Percentiles rank a stretch among this genome's conserved stretches.
Evolutionary conservation across 2,888 invertebrate genomes (phyloP).

Genomic region (Tipula lateralis): DNA sequence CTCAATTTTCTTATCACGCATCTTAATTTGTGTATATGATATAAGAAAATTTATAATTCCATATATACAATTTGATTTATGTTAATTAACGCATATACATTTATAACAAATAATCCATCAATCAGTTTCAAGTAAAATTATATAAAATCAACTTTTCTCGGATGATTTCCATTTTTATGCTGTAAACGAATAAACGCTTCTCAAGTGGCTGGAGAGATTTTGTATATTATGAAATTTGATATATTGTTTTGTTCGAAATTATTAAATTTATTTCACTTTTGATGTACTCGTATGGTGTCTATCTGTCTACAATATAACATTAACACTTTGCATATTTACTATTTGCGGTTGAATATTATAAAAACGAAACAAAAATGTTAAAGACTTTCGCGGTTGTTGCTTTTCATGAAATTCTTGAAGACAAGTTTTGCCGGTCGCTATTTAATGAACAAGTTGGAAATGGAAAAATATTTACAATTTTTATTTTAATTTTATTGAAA

Average conservation of each 20-base stretch:
- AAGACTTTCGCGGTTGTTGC: background rate
- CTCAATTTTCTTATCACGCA: background rate
- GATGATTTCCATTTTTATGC: background rate
- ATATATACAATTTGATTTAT: background rate
- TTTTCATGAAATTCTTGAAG: background rate
- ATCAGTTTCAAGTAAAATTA: background rate
- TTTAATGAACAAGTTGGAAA: background rate
- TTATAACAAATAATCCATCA: background rate
- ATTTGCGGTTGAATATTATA: background rate
- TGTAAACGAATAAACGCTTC: background rate
- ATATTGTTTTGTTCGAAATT: background rate
- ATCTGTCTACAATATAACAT: background rate
- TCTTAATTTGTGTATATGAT: background rate
- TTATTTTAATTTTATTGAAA: background rate
- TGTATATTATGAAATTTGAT: background rate
- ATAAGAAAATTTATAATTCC: background rate
- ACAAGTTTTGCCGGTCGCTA: background rate
- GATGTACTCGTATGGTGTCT: background rate
- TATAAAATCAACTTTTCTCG: background rate
- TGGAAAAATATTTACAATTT: background rate
- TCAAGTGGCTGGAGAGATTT: background rate
- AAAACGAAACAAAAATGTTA: background rate
- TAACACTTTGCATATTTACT: background rate
- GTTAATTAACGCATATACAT: background rate
- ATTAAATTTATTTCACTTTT: background rate